These are phyloP conservation scores for Gorsachius goisagi DNA, from an alignment of 2,113 vertebrate genomes.

Conservation along the genomic window DNA sequence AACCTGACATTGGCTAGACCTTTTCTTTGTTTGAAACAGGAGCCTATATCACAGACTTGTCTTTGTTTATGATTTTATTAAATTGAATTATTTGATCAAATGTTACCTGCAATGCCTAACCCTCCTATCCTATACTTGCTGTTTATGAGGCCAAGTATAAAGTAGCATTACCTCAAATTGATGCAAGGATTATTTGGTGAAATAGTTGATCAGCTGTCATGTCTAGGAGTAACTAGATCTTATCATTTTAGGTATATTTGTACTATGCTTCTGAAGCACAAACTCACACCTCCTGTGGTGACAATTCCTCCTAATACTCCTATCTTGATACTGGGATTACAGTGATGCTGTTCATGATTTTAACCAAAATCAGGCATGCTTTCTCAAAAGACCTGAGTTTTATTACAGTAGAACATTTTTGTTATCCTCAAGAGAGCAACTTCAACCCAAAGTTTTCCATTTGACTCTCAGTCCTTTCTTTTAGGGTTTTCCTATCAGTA, in stretches of 20 bases:
- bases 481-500: neutral
- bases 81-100: neutral
- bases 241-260: neutral
- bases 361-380: neutral
- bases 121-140: neutral
- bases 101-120: neutral
- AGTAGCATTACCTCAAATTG: neutral
- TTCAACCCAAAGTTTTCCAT: neutral
- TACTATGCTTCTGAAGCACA: neutral
- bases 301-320: neutral
- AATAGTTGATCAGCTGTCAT: neutral
- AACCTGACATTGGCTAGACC: neutral
- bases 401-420: neutral
- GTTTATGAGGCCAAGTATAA: neutral
- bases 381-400: neutral
- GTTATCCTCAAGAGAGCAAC: neutral
- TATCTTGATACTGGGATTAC: neutral
- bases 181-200: neutral
- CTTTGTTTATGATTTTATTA: neutral
- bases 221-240: neutral
- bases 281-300: neutral
- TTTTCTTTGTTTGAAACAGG: neutral
- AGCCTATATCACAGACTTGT: neutral
- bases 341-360: neutral
- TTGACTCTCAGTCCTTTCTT: neutral